These are phyloP conservation scores for Stenichneumon culpator DNA, from an alignment of 2,888 invertebrate species.

Conservation along the genomic window DNA sequence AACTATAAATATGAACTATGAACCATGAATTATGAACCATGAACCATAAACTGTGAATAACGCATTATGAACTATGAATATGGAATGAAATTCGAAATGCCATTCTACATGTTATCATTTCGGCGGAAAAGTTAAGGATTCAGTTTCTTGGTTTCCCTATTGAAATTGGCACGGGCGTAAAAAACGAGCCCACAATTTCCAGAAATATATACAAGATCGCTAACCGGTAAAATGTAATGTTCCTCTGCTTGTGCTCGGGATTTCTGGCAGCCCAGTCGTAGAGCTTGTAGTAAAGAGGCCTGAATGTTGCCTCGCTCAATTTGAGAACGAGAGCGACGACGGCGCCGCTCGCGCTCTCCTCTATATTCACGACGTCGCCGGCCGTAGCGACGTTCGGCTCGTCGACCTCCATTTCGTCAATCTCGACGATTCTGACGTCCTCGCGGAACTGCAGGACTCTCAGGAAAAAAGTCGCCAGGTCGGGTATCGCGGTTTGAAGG, in stretches of 20 bases:
- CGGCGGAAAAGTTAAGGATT: neutral
- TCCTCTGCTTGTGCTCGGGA: slow-evolving; percentile 88
- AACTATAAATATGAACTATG: no score
- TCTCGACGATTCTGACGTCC: slow-evolving; percentile 79
- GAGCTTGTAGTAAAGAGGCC: slow-evolving; percentile 94
- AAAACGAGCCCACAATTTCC: no score
- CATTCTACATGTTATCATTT: no score
- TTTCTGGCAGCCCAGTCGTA: slow-evolving; percentile 94
- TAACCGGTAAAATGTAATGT: slow-evolving; percentile 93
- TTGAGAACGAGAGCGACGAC: slow-evolving; percentile 94
- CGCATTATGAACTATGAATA: no score
- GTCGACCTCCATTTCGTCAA: slow-evolving; percentile 78
- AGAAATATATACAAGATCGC: slow-evolving; percentile 50
- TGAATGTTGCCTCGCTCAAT: slow-evolving; percentile 95
- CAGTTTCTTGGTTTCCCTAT: neutral
- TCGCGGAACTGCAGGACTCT: slow-evolving; percentile 90
- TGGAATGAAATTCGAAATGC: neutral
- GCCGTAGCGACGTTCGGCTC: slow-evolving; percentile 78
- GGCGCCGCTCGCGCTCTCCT: slow-evolving; percentile 91
- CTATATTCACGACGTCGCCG: slow-evolving; percentile 88
- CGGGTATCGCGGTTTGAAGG: slow-evolving; percentile 88
- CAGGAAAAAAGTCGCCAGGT: slow-evolving; percentile 92
- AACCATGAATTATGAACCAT: no score
- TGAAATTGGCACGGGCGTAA: no score
- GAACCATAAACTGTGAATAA: no score